Evolutionary conservation across 1,140 invertebrate genomes (phyloP), one percentile per base, ranked within the genome.

Genomic region (Grapholita molesta): DNA sequence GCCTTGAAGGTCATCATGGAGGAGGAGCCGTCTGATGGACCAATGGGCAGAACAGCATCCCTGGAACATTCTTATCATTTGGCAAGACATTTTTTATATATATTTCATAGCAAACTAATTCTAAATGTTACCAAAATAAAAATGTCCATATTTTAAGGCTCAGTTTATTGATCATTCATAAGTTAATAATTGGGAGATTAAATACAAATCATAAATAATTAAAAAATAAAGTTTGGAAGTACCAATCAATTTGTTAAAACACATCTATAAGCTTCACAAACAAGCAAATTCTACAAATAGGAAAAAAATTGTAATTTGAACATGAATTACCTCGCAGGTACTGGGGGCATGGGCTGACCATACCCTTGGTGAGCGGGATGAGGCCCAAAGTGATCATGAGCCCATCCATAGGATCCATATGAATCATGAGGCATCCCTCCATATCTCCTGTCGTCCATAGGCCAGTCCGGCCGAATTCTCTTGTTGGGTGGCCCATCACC

Each of bases 1-100:
- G 98, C 97, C 92, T 99, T 99, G 86, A 99, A 98, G 0, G 97
- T 96, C 95, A 99, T 96, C 97, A 99, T 98, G 0, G 97, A 96
- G 2, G 98, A 97, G 80, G 99, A 97, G 0, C 96, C 96, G 80
- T 96, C 95, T 18, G 93, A 79, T 25, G 89, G 77, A 7, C 86
- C 86, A 73, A 89, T 79, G 15, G 89, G 86, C 64, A 91, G 75
- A n/a, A 90, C 88, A 70, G 88, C 80, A 80, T 92, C 92, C 74
- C 92, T 92, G 76, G 67, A 66, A 79, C 66, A 38, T 83, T 67
- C 70, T 73, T 74, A 61, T 25, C n/a, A n/a, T n/a, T n/a, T n/a
- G n/a, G n/a, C n/a, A n/a, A n/a, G n/a, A n/a, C n/a, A n/a, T n/a
- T n/a, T n/a, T n/a, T n/a, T n/a, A n/a, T n/a, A n/a, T n/a, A n/a